phyloP scores from a whole-genome alignment of 2,113 vertebrate species.

The Xyliphius kryptos region DNA sequence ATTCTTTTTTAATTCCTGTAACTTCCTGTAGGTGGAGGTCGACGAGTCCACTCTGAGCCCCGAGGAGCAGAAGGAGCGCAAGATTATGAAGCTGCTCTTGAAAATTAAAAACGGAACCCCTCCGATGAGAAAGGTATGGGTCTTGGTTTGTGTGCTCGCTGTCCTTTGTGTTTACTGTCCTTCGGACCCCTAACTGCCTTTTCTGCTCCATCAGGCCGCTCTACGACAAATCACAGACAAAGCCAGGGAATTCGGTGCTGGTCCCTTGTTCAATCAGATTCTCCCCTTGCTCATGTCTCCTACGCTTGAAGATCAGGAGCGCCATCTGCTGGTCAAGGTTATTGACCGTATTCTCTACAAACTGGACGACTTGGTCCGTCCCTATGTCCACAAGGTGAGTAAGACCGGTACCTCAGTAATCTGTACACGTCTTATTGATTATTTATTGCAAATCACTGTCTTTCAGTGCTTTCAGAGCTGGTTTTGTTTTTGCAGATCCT shows the following conservation, averaged over 20 bases:
- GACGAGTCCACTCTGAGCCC: conserved; percentile 96
- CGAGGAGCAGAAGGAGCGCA: conserved; percentile 96
- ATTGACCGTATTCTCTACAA: conserved; percentile 98
- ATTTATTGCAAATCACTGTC: not conserved
- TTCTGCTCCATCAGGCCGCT: conserved; percentile 69
- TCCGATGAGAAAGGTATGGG: conserved; percentile 90
- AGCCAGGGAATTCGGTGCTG: conserved; percentile 94
- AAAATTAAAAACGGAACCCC: conserved; percentile 99
- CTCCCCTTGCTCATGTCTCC: conserved; percentile 95
- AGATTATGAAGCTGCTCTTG: conserved; percentile 97
- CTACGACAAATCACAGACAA: conserved; percentile 97
- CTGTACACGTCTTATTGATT: no score
- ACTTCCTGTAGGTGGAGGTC: conserved; percentile 80
- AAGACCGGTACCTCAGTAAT: accelerated
- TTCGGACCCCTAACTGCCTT: not conserved
- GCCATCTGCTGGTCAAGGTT: conserved; percentile 96
- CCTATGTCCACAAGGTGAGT: conserved; percentile 93
- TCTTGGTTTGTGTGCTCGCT: not conserved
- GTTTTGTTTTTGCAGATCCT: conserved; percentile 72
- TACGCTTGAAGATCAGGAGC: conserved; percentile 95
- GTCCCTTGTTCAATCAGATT: conserved; percentile 95
- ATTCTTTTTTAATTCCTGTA: not conserved
- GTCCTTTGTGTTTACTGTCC: not conserved
- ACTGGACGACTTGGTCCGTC: conserved; percentile 92
- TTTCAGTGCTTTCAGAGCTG: not conserved